Base-by-base conservation (phyloP, 2,797 vertebrate genomes). In the Sebastes vulpes region DNA sequence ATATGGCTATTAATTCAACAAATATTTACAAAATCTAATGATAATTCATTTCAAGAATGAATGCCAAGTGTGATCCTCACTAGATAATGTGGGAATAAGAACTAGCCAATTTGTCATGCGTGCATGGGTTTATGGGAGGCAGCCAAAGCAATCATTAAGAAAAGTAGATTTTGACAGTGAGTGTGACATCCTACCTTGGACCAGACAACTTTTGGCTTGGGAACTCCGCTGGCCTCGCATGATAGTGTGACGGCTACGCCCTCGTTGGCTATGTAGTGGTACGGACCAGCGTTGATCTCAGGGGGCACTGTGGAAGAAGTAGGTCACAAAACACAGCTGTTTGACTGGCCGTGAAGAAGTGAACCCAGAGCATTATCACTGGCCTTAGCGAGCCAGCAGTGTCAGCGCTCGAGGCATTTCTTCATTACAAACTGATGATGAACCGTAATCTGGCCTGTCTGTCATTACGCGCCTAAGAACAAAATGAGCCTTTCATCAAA, bases 181-280 rank as follows among this genome's bases (percentile, higher is more conserved):
- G 82, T 70, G 52, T 75, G 72, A 83, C 60, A 63, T 77, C 88
- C 61, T 91, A 99, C 98, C 97, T 98, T 98, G 86, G 96, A 93
- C 98, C 98, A 99, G 90, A 94, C 92, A 57, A 99, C 83, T 3
- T 90, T 75, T 5, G 98, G 98, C 18, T 77, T 79, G 0, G 98
- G 98, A 75, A 96, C 76, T 0, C 98, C 98, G 0, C 78, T 96
- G 84, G 95, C 92, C 4, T 96, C 77, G 70, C 98, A 99, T 5
- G 32, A 92, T 57, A 99, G 94, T 4, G 95, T 92, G 61, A 96
- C 85, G 3, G 96, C 90, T 0, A 71, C 93, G 1, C 97, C 98
- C 88, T 99, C 97, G 0, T 93, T 96, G 90, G 97, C 96, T 25
- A 96, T 87, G 35, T 97, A 90, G 21, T 98, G 96, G 68, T 94